These are phyloP conservation scores for Erythrolamprus reginae DNA, from an alignment of 2,113 vertebrate species.

Conservation along the genomic window DNA sequence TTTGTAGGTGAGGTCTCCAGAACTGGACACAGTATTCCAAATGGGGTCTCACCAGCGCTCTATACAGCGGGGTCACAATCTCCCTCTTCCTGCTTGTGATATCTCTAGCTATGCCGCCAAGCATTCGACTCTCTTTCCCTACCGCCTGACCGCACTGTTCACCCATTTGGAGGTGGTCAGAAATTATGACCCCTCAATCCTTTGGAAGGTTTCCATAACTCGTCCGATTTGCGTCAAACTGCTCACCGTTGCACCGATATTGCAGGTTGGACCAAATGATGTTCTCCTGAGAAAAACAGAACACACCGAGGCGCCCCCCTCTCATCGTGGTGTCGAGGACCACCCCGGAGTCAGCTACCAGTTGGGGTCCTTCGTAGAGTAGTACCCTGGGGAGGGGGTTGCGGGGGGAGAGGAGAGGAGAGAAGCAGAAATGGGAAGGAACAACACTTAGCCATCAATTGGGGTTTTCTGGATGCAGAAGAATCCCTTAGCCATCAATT, in stretches of 20 bases:
- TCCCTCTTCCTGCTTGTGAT: no score
- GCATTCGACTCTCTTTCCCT: no score
- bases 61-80: no score
- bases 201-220: no score
- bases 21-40: no score
- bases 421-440: not conserved
- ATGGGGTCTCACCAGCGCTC: no score
- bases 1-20: no score
- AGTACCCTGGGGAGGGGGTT: slow-evolving; percentile 68
- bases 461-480: not conserved
- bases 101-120: no score
- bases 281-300: slow-evolving; percentile 94
- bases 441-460: not conserved
- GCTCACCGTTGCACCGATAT: slow-evolving; percentile 86
- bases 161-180: no score
- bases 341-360: slow-evolving; percentile 84
- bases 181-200: no score
- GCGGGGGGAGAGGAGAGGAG: no score
- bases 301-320: slow-evolving; percentile 84
- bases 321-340: slow-evolving; percentile 84
- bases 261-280: slow-evolving; percentile 93
- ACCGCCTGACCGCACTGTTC: no score
- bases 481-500: not conserved
- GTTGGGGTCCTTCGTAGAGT: slow-evolving; percentile 78
- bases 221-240: fast-evolving